Evolutionary conservation across 2,797 vertebrate species (phyloP).

Genomic region (Pipistrellus pygmaeus): DNA sequence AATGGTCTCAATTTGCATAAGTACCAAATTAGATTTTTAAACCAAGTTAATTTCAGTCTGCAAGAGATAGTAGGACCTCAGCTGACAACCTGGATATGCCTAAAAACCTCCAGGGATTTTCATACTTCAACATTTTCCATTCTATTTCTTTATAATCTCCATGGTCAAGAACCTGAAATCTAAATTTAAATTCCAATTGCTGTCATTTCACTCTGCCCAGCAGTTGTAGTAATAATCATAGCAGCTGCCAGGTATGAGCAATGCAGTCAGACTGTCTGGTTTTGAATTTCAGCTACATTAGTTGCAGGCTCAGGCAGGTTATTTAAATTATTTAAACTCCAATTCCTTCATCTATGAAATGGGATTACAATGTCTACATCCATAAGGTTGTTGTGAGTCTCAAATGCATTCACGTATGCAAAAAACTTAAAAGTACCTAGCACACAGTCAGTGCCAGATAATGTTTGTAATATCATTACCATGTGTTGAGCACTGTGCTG

Average conservation of each 20-base stretch:
- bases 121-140: conserved; percentile 36
- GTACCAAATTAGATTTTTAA: conserved; percentile 41
- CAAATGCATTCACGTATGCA: background rate
- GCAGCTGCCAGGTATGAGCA: conserved; percentile 55
- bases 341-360: conserved; percentile 39
- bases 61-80: background rate
- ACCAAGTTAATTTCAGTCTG: background rate
- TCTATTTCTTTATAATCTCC: conserved; percentile 40
- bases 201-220: conserved; percentile 58
- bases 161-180: conserved; percentile 55
- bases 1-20: background rate
- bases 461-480: background rate
- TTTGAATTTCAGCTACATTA: background rate
- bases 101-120: conserved; percentile 37
- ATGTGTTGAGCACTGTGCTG: background rate
- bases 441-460: background rate
- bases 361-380: background rate
- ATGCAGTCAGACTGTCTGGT: conserved; percentile 56
- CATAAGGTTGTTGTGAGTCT: background rate
- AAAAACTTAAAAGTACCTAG: background rate
- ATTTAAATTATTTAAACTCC: background rate
- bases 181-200: conserved; percentile 61
- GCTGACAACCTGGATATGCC: background rate
- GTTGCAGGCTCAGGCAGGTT: background rate
- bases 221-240: conserved; percentile 58